Base-by-base conservation (phyloP, 2,888 invertebrate species). In the Cybosia mesomella region DNA sequence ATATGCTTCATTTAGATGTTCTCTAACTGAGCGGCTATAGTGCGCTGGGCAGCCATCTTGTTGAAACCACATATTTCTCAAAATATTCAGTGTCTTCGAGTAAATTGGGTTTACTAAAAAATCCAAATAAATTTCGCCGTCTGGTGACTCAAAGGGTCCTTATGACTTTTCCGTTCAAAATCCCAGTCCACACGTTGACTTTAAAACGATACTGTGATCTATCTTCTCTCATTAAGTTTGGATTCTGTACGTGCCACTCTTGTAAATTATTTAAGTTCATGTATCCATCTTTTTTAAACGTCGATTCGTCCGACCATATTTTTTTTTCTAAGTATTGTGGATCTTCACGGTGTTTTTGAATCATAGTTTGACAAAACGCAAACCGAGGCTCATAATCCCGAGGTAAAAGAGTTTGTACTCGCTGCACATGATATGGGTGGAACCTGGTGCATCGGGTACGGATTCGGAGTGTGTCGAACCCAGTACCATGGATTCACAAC, bases 111-210 rank as follows among this genome's bases (percentile, higher is more conserved):
- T 49, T 49, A 28, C 24, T 13, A 61, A 13, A 43, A 43, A 43
- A n/a, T 61, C n/a, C 24, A 61, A 49, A 28, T 49, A 49, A 9
- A 21, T 22, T 15, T 43, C 24, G 36, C 36, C 36, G 13, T 58
- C 28, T 13, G 61, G 49, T 11, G 49, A 13, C 24, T 61, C 61
- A 18, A 61, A 43, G 21, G 61, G 49, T 11, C n/a, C 61, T 28
- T 13, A 61, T 61, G 2, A 61, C 18, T n/a, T 61, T 61, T 22
- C 24, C 61, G 49, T 61, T 61, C 18, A 43, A 22, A 22, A 61
- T 61, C 28, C 61, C 61, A 28, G 49, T 61, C 61, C 9, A n/a
- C n/a, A n/a, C n/a, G n/a, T n/a, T n/a, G n/a, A 67, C 55, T 64
- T 58, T 63, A 49, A 61, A 61, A 18, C 49, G 43, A 49, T 43